These are phyloP conservation scores for Rhabditoides inermis DNA, from an alignment of 2,888 invertebrate genomes.

Conservation along the genomic window DNA sequence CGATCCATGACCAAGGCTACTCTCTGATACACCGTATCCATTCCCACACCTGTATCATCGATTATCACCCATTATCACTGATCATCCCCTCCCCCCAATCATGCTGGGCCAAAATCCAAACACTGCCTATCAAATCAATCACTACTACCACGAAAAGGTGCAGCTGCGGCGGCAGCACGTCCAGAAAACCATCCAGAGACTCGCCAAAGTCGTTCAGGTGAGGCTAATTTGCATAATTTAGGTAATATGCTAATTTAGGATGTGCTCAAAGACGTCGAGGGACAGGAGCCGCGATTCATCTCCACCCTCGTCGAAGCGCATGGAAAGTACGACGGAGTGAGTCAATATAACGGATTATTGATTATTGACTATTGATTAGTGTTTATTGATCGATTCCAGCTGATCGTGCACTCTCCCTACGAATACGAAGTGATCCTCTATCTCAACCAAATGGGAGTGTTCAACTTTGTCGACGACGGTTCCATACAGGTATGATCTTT, in stretches of 20 bases:
- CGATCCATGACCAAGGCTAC: too few relatives aligned
- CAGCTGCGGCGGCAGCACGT: constrained; percentile 76
- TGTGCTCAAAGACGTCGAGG: constrained; percentile 82
- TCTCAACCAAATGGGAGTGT: constrained; percentile 91
- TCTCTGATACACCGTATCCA: too few relatives aligned
- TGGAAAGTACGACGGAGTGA: constrained; percentile 76
- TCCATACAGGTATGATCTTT: constrained; percentile 66
- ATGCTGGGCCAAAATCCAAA: constrained; percentile 90
- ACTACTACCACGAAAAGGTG: constrained; percentile 82
- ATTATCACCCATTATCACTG: background rate
- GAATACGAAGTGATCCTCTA: constrained; percentile 90
- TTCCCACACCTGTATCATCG: too few relatives aligned
- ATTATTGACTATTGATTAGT: background rate
- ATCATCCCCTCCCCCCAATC: background rate
- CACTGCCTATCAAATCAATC: constrained; percentile 75
- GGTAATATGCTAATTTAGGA: constrained; percentile 68
- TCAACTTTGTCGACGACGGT: constrained; percentile 92
- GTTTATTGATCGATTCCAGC: constrained; percentile 22
- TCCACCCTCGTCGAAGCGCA: constrained; percentile 70
- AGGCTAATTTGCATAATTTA: constrained; percentile 62
- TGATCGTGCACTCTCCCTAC: constrained; percentile 80
- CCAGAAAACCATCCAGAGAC: constrained; percentile 77
- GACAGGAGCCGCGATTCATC: constrained; percentile 75
- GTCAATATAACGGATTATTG: constrained; percentile 6
- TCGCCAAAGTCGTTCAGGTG: constrained; percentile 71